These are phyloP conservation scores for Acipenser ruthenus DNA, from an alignment of 2,797 vertebrate genomes.

Conservation along the genomic window DNA sequence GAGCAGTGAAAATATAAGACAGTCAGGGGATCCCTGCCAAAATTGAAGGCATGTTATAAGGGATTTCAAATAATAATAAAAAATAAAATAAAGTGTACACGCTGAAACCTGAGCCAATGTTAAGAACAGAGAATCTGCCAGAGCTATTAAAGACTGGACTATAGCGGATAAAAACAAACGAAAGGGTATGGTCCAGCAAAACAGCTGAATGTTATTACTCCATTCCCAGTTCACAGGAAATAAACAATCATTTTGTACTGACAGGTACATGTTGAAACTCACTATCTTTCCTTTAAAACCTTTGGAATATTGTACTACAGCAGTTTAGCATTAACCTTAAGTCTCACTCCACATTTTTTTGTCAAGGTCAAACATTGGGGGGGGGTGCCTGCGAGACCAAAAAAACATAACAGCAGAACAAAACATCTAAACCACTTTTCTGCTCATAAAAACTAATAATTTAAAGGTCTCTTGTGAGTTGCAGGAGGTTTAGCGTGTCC, in stretches of 20 bases:
- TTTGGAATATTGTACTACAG: conserved; percentile 64
- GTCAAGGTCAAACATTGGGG: conserved; percentile 40
- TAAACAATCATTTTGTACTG: conserved; percentile 93
- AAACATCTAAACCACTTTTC: conserved; percentile 43
- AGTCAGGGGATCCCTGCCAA: no score
- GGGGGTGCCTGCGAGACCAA: conserved; percentile 31
- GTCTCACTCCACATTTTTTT: conserved; percentile 34
- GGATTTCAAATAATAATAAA: no score
- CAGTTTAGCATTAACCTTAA: conserved; percentile 68
- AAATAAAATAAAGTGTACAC: no score
- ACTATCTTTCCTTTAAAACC: conserved; percentile 73
- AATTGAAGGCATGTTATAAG: no score
- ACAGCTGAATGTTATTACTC: conserved; percentile 87
- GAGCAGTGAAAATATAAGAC: no score
- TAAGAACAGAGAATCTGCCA: conserved; percentile 7
- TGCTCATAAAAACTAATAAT: conserved; percentile 42
- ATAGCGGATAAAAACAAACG: conserved; percentile 38
- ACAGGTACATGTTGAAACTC: conserved; percentile 86
- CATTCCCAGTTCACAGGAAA: conserved; percentile 79
- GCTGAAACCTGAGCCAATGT: neutral
- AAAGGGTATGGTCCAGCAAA: conserved; percentile 59
- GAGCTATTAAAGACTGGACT: conserved; percentile 18
- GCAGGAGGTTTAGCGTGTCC: conserved; percentile 46
- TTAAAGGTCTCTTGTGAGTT: conserved; percentile 48
- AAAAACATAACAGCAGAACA: conserved; percentile 32